These are phyloP conservation scores for Castor canadensis DNA, from an alignment of 2,113 vertebrate species.

Conservation along the genomic window DNA sequence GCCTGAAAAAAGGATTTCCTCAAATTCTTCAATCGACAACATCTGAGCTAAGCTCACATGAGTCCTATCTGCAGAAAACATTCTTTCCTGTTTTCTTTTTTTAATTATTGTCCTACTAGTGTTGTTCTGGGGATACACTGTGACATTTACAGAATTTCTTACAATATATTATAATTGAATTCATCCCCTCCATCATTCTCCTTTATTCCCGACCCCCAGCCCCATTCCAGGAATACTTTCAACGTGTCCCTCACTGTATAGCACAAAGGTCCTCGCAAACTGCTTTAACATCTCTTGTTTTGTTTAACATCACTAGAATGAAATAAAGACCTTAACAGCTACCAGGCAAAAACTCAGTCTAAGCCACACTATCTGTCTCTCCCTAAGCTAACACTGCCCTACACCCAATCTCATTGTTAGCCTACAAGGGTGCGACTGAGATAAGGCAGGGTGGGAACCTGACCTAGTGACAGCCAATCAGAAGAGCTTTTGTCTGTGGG, in stretches of 20 bases:
- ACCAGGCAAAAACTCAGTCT: slow-evolving; percentile 20
- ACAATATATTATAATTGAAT: too few relatives aligned
- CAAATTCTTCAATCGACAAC: background rate
- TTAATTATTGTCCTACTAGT: too few relatives aligned
- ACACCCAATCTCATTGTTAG: slow-evolving; percentile 66
- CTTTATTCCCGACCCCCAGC: too few relatives aligned
- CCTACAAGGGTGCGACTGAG: slow-evolving; percentile 68
- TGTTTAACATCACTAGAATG: slow-evolving; percentile 35
- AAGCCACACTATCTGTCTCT: slow-evolving; percentile 64
- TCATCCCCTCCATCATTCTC: too few relatives aligned
- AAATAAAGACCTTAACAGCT: slow-evolving; percentile 36
- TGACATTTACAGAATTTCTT: too few relatives aligned
- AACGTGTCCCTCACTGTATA: background rate
- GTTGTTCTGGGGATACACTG: too few relatives aligned
- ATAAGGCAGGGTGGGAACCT: slow-evolving; percentile 75
- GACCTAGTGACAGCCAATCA: slow-evolving; percentile 75
- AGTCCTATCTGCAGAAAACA: background rate
- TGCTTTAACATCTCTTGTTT: slow-evolving; percentile 45
- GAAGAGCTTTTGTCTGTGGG: slow-evolving; percentile 74
- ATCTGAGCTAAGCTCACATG: background rate
- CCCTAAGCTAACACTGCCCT: slow-evolving; percentile 50
- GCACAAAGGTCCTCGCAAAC: background rate
- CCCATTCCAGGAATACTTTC: too few relatives aligned
- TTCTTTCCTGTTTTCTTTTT: background rate
- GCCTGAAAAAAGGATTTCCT: background rate